Evolutionary conservation across 2,797 vertebrate genomes (phyloP).

Genomic region (Falco naumanni): DNA sequence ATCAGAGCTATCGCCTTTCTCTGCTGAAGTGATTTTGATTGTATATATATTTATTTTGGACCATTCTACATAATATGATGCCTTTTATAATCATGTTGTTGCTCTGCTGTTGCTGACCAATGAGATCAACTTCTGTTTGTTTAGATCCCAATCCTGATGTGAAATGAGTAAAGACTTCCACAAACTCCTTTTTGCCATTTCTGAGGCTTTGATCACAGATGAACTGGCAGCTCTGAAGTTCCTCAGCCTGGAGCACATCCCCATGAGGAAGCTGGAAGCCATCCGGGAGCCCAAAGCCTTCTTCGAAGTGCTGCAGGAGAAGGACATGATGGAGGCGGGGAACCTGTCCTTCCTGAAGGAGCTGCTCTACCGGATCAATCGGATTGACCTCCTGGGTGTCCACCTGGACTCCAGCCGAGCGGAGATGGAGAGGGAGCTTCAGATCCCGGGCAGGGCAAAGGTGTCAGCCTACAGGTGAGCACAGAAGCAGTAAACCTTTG

Average conservation of each 20-base stretch:
- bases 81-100: not conserved
- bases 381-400: conserved; percentile 58
- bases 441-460: not conserved
- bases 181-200: conserved; percentile 61
- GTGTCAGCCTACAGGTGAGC: conserved; percentile 75
- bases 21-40: not conserved
- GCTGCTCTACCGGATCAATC: conserved; percentile 64
- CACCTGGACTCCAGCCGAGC: conserved; percentile 4
- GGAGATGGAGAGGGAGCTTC: conserved; percentile 59
- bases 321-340: not conserved
- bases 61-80: not conserved
- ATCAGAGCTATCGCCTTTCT: not conserved
- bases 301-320: conserved; percentile 62
- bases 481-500: not conserved
- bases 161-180: conserved; percentile 27
- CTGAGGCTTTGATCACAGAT: conserved; percentile 57
- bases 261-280: conserved; percentile 49
- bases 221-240: conserved; percentile 73
- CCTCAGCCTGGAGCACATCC: conserved; percentile 68
- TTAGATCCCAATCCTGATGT: conserved; percentile 33
- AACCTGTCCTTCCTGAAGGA: conserved; percentile 71
- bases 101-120: not conserved
- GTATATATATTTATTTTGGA: not conserved
- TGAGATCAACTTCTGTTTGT: not conserved
- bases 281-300: conserved; percentile 58